Evolutionary conservation across 2,888 invertebrate genomes (phyloP).

Genomic region (Galeruca laticollis): DNA sequence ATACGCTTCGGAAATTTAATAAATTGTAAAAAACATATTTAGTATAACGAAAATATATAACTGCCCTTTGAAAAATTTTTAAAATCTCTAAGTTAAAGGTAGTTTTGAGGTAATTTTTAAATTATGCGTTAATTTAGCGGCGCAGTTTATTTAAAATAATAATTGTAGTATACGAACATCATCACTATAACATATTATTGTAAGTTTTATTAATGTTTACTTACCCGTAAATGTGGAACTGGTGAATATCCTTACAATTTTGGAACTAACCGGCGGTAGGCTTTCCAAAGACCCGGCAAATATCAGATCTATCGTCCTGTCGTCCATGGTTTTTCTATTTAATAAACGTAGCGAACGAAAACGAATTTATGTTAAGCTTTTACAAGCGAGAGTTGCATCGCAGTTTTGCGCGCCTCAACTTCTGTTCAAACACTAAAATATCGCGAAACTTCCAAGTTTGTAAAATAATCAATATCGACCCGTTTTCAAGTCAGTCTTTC

Average conservation of each 20-base stretch:
- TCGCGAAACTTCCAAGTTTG: conserved; percentile 28
- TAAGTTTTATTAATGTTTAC: conserved; percentile 16
- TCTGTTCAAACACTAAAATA: conserved; percentile 30
- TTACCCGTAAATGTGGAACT: conserved; percentile 98
- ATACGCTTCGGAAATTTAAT: too few relatives aligned
- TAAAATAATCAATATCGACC: conserved; percentile 38
- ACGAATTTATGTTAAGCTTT: conserved; percentile 9
- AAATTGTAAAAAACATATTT: too few relatives aligned
- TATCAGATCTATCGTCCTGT: conserved; percentile 89
- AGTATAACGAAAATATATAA: too few relatives aligned
- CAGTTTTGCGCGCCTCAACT: conserved; percentile 23
- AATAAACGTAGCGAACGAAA: not conserved
- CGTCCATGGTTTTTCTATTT: conserved; percentile 78
- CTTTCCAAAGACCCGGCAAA: conserved; percentile 89
- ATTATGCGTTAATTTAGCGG: too few relatives aligned
- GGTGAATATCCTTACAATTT: conserved; percentile 97
- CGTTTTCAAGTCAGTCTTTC: not conserved
- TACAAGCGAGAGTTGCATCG: conserved; percentile 11
- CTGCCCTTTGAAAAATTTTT: too few relatives aligned
- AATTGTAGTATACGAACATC: too few relatives aligned
- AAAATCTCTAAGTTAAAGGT: too few relatives aligned
- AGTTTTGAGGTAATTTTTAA: too few relatives aligned
- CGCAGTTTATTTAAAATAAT: too few relatives aligned
- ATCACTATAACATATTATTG: too few relatives aligned
- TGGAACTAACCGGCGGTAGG: conserved; percentile 95